Conservation (phyloP, 1,140 invertebrate genomes). For the Trachymyrmex cornetzi region DNA sequence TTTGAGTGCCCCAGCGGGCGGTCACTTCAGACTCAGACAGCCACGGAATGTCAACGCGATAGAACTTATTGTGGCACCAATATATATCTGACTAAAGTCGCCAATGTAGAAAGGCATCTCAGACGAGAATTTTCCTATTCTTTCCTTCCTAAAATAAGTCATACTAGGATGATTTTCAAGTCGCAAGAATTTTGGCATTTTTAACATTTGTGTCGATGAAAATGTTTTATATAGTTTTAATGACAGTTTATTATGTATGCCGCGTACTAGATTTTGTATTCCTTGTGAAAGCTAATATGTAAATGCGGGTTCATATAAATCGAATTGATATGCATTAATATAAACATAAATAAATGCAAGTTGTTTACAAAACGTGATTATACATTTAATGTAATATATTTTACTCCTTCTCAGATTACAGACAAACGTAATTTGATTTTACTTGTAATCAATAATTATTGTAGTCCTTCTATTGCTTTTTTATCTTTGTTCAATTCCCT, state of each 20-base stretch:
- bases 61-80: conserved; percentile 68
- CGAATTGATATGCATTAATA: conserved; percentile 24
- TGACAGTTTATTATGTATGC: conserved; percentile 10
- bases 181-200: not conserved
- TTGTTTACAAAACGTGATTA: not conserved
- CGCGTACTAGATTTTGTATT: not conserved
- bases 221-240: not conserved
- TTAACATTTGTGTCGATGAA: not conserved
- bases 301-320: conserved; percentile 10
- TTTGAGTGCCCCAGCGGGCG: conserved; percentile 42
- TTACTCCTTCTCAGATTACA: not conserved
- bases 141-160: not conserved
- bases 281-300: conserved; percentile 4
- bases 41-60: conserved; percentile 70
- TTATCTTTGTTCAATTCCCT: not conserved
- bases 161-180: not conserved
- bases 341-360: conserved; percentile 11
- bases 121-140: conserved; percentile 3
- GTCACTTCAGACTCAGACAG: conserved; percentile 29
- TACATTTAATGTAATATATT: not conserved
- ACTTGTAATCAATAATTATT: conserved; percentile 14
- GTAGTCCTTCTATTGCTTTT: not conserved
- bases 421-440: not conserved
- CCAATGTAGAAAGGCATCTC: not conserved
- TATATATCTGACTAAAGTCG: not conserved